Evolutionary conservation across 2,888 invertebrate genomes (phyloP), one percentile per base, ranked within the genome.

Genomic region (Clitarchus hookeri): DNA sequence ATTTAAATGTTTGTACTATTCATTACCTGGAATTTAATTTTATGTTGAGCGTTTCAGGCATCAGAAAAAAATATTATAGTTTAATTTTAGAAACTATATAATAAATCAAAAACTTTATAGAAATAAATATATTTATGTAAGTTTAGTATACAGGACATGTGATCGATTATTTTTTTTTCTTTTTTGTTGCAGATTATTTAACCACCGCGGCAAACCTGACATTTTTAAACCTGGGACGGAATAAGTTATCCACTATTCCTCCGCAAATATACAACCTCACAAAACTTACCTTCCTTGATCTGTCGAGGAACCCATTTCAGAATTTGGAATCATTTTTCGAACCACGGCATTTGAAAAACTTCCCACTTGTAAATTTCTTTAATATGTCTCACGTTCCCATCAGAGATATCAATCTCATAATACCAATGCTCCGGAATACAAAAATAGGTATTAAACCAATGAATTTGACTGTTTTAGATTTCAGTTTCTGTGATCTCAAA

Each of bases 321-420:
- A 26, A 85, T n/a, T n/a, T 85, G 0, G 48, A 44, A 44, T 25
- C 44, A 36, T 82, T 82, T 44, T 82, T 82, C 23, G 53, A 11
- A 0, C 6, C n/a, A 23, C 12, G 19, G 0, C 79, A 44, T 8
- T 48, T 85, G 19, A 48, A 85, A 16, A 80, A 27, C 27, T 27
- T 85, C 25, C 27, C 27, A n/a, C 79, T 48, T 26, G 26, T 85
- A 25, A n/a, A 25, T 11, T 53, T 36, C 27, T 53, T 85, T 26
- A 85, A 85, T n/a, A 27, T 85, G 48, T 80, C 85, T 9, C 53
- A 82, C 23, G 44, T 26, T 23, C 80, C 80, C n/a, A 16, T 85
- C 23, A 80, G 25, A 23, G 26, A 25, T n/a, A 12, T 53, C 12
- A 25, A 85, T 26, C 16, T 19, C 12, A 36, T 85, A 19, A 36